Conservation (phyloP, 2,888 invertebrate species). For the Lithophane semibrunnea region DNA sequence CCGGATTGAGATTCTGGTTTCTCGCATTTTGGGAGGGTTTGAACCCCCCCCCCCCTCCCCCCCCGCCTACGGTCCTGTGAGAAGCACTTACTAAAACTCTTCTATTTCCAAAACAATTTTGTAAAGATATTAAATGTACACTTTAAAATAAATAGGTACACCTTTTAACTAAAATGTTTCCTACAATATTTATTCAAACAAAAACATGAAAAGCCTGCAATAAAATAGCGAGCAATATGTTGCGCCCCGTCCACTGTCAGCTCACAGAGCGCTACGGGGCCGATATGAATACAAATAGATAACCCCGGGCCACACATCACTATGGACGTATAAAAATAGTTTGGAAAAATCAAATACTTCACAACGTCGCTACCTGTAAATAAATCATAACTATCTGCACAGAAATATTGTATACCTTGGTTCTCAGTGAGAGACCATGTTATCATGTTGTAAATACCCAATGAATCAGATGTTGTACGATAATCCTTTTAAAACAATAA, state of each 20-base stretch:
- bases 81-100: background rate
- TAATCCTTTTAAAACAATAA: constrained; percentile 23
- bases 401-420: background rate
- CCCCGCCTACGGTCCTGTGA: no score
- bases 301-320: constrained; percentile 56
- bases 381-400: constrained; percentile 6
- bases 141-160: constrained; percentile 9
- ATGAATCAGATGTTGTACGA: constrained; percentile 30
- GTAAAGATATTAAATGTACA: background rate
- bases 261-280: constrained; percentile 37
- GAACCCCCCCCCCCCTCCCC: no score
- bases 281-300: constrained; percentile 61
- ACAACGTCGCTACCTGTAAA: constrained; percentile 19
- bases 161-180: constrained; percentile 2
- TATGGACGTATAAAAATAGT: constrained; percentile 50
- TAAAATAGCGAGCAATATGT: constrained; percentile 59
- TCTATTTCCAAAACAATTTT: background rate
- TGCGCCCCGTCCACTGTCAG: constrained; percentile 53
- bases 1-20: no score
- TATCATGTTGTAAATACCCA: constrained; percentile 27
- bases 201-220: constrained; percentile 54
- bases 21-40: no score
- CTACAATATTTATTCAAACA: constrained; percentile 32
- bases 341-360: constrained; percentile 40
- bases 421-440: background rate